Conservation (phyloP, 2,113 vertebrate species). For the Oenanthe melanoleuca region DNA sequence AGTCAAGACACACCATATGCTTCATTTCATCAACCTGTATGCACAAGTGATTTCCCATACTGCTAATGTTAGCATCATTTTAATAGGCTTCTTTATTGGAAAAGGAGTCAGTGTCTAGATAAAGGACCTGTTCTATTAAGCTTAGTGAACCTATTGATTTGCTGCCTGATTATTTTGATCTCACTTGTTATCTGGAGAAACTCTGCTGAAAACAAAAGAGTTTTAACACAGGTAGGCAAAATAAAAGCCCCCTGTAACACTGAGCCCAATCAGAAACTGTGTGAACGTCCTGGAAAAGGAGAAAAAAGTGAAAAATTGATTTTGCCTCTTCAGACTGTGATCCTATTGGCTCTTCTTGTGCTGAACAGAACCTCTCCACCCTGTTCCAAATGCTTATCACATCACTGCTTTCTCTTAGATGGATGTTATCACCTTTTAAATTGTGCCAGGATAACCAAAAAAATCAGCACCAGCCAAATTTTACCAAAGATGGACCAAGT, state of each 20-base stretch:
- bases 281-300: background rate
- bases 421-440: background rate
- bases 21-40: constrained; percentile 45
- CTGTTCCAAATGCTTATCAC: background rate
- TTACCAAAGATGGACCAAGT: background rate
- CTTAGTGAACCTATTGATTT: constrained; percentile 48
- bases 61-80: constrained; percentile 49
- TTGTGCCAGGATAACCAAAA: background rate
- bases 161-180: constrained; percentile 47
- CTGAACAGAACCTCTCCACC: background rate
- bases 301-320: background rate
- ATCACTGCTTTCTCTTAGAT: background rate
- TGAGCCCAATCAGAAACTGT: background rate
- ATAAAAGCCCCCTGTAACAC: background rate
- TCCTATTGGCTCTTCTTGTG: background rate
- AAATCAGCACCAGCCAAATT: background rate
- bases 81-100: constrained; percentile 56
- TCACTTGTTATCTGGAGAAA: constrained; percentile 21
- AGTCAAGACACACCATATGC: constrained; percentile 52
- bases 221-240: background rate
- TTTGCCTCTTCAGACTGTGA: background rate
- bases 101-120: constrained; percentile 33
- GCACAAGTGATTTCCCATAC: constrained; percentile 35
- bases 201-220: background rate
- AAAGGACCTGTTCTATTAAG: constrained; percentile 28